Base-by-base conservation (phyloP, 2,888 invertebrate genomes). In the Drosophila ochracea region DNA sequence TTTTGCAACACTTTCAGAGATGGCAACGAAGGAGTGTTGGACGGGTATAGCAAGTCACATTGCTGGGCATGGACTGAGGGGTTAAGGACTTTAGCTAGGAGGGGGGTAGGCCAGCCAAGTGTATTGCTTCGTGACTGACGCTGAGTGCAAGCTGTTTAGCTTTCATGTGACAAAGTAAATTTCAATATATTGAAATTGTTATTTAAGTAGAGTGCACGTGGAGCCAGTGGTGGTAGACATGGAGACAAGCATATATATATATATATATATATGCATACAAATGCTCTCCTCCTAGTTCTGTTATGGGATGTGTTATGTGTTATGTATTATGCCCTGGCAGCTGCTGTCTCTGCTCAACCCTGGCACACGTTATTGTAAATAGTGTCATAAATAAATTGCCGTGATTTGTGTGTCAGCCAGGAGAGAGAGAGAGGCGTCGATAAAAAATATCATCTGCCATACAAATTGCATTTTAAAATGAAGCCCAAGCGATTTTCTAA, bases 111-210 rank as follows among this genome's bases (percentile, higher is more conserved):
- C 49, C 65, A 58, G 31, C 52, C 39, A 37, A 54, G 67, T 43
- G 49, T 59, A 68, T 63, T 52, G 60, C 68, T 80, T 73, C 73
- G 83, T 84, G 83, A 85, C 84, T 84, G 85, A 88, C 79, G 81
- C 84, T 80, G 78, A 80, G 83, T 84, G 83, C 90, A 88, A 83
- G 77, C 86, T 86, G 86, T 80, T 86, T 84, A 84, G 89, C 86
- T 90, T 90, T 83, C 82, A 89, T 90, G 80, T 89, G 89, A 90
- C 90, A 90, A 86, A 89, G 83, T 90, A 89, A 89, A 89, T 90
- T 89, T 86, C 89, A 90, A 90, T 90, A 89, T 89, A 89, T 90
- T 90, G 87, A 86, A 89, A 89, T 84, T 86, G 83, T 90, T 86
- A 87, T 88, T 87, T 89, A 87, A 87, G 88, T 80, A 89, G 89